These are phyloP conservation scores for Cassiopea xamachana DNA, from an alignment of 30 jellyfish, hydroid and myxozoan species.

Conservation along the genomic window DNA sequence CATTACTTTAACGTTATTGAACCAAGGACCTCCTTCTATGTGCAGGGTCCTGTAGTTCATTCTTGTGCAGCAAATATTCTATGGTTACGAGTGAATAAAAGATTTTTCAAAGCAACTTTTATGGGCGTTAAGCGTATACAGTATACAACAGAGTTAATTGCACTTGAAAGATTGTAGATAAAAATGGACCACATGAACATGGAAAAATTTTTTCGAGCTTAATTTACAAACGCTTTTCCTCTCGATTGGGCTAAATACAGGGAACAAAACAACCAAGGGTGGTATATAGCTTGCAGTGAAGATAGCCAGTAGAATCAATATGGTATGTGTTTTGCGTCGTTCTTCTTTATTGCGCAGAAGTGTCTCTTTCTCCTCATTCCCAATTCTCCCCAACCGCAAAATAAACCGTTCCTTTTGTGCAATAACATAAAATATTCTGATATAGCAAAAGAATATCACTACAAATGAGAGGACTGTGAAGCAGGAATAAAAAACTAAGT, in stretches of 20 bases:
- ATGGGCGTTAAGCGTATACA: slow-evolving; percentile 12
- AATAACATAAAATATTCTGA: not conserved
- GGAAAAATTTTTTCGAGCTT: not conserved
- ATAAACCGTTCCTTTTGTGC: not conserved
- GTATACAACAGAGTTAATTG: slow-evolving; percentile 34
- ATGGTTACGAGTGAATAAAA: not conserved
- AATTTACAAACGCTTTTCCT: not conserved
- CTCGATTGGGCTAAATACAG: not conserved
- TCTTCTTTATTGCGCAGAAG: slow-evolving; percentile 5
- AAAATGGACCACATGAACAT: slow-evolving; percentile 20
- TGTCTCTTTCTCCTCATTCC: not conserved
- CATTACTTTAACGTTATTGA: too few species aligned
- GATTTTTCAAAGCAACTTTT: not conserved
- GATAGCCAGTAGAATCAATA: not conserved
- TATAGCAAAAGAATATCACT: slow-evolving; percentile 24
- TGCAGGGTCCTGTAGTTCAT: too few species aligned
- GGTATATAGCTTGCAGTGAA: slow-evolving; percentile 16
- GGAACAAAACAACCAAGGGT: not conserved
- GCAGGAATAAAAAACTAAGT: not conserved
- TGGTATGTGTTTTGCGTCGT: slow-evolving; percentile 13
- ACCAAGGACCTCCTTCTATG: too few species aligned
- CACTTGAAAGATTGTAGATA: slow-evolving; percentile 13
- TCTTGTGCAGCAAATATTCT: not conserved
- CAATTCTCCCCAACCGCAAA: not conserved
- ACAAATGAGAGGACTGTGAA: not conserved